Conservation (phyloP, 2,888 invertebrate genomes). For the Tachina fera region DNA sequence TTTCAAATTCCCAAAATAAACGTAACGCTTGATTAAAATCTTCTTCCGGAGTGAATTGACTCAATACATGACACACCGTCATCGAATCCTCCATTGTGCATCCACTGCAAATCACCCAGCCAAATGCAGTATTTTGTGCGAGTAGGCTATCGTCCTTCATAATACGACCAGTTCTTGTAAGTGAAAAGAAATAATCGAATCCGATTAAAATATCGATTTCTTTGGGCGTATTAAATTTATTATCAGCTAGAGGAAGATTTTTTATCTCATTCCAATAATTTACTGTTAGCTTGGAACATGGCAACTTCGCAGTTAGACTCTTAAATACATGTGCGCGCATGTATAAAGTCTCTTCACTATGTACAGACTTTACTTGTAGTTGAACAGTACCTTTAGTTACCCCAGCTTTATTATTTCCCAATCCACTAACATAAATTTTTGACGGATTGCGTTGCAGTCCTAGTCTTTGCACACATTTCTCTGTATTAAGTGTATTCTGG, state of each 20-base stretch:
- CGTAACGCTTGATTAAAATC: too few species aligned
- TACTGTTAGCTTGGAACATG: neutral
- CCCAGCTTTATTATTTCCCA: too few species aligned
- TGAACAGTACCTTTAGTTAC: neutral
- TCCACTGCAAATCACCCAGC: conserved; percentile 41
- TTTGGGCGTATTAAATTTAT: conserved; percentile 15
- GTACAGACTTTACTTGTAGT: conserved; percentile 22
- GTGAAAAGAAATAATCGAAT: conserved; percentile 44
- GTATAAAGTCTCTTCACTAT: neutral
- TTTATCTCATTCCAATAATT: conserved; percentile 46
- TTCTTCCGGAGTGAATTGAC: neutral
- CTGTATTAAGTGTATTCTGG: conserved; percentile 23
- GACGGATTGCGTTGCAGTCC: neutral
- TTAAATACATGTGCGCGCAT: conserved; percentile 13
- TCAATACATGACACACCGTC: conserved; percentile 6
- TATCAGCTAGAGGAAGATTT: conserved; percentile 23
- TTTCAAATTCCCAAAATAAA: neutral
- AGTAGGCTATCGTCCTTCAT: too few species aligned
- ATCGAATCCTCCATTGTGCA: conserved; percentile 24
- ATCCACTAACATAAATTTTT: neutral
- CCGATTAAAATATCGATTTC: conserved; percentile 37
- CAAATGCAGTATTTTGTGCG: conserved; percentile 3
- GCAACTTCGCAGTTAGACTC: conserved; percentile 5
- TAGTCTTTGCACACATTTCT: neutral
- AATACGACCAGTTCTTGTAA: neutral